Base-by-base conservation (phyloP, 2,113 vertebrate genomes). In the Nerophis lumbriciformis region DNA sequence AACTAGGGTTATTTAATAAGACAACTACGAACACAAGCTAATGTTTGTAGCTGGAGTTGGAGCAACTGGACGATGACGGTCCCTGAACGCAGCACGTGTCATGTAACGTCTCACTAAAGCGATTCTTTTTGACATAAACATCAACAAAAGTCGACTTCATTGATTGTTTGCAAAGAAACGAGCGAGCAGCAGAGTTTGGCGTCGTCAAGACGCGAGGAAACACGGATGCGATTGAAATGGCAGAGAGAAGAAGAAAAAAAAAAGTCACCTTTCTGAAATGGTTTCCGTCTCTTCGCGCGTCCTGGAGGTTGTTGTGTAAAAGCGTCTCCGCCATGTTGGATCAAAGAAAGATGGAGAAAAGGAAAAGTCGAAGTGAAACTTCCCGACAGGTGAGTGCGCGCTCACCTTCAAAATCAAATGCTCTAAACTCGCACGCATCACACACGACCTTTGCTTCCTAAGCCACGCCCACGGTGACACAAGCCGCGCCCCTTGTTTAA, bases 201-300 rank as follows among this genome's bases (percentile, higher is more conserved):
- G 6, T 8, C 39, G 39, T 6, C 37, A 56, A n/a, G 37, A 13
- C 16, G 8, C 53, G 35, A 2, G 14, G 8, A 52, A 53, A 35
- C 8, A 8, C 35, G 39, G 9, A 38, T 1, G 7, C 9, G 14
- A 10, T 39, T 56, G 10, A 5, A 1, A 15, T 39, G 9, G 8
- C 2, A 39, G n/a, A 39, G 2, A 54, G 38, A 55, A 36, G 15
- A n/a, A 12, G 9, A 36, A 35, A 19, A 19, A 21, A 44, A 11
- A 48, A 67, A 15, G 82, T 85, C 63, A 92, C 90, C 88, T 90
- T 92, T 83, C 53, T 85, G 75, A 92, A 92, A 21, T 83, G 80
- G n/a, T 13, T 75, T 6, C 61, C 60, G 50, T 89, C 87, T 47
- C 79, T 78, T 64, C 83, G 72, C 28, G 72, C 39, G 76, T 68